Conservation (phyloP, 2,113 vertebrate species). For the Centropus unirufus region DNA sequence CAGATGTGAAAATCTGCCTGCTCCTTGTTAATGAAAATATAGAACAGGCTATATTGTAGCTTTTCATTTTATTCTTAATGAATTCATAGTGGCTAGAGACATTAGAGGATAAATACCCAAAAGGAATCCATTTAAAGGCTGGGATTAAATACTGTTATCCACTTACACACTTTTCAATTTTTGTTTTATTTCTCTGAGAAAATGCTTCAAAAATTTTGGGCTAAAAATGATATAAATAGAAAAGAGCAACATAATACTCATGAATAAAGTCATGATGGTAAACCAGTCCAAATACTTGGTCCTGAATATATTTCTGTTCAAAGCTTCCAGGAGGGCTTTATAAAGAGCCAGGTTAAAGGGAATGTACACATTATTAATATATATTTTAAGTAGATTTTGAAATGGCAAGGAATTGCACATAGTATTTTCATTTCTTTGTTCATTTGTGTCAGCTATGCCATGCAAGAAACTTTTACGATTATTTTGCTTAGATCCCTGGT, state of each 20-base stretch:
- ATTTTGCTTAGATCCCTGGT: not conserved
- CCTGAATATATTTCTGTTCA: not conserved
- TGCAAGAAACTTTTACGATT: not conserved
- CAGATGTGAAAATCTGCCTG: not conserved
- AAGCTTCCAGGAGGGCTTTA: not conserved
- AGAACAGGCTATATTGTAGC: not conserved
- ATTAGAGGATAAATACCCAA: not conserved
- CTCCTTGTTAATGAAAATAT: not conserved
- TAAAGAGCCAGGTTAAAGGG: not conserved
- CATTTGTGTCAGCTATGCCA: not conserved
- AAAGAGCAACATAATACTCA: not conserved
- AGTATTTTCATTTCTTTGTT: constrained; percentile 6
- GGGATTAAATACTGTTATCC: not conserved
- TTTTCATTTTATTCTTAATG: not conserved
- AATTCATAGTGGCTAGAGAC: not conserved
- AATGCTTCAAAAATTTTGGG: not conserved
- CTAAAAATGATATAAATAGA: not conserved
- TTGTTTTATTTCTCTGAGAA: not conserved
- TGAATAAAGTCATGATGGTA: not conserved
- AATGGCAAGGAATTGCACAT: constrained; percentile 48
- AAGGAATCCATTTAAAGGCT: not conserved
- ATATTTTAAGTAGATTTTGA: constrained; percentile 44
- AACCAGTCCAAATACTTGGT: not conserved
- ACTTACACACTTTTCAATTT: not conserved
- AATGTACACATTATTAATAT: constrained; percentile 6